Base-by-base conservation (phyloP, 2,888 invertebrate genomes). In the Coecobrya sp. region DNA sequence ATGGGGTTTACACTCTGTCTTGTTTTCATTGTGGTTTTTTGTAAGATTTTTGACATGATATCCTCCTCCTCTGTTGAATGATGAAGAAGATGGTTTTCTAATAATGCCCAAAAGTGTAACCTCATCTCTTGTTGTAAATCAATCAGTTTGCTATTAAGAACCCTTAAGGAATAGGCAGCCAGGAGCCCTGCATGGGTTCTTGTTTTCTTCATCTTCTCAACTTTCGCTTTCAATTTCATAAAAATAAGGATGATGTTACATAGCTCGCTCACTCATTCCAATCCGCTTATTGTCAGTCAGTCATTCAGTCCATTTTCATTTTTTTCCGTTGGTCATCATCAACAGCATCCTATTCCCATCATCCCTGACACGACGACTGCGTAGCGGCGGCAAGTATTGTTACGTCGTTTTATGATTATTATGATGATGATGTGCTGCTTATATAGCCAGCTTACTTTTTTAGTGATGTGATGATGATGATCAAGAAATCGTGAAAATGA, bases 141-240 rank as follows among this genome's bases (percentile, higher is more conserved):
- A 62, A 62, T 19, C 62, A 27, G 25, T 11, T 2, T 0, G 8
- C 2, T 27, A 62, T 8, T 25, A 27, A n/a, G 25, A 7, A 27
- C 25, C 62, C 62, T 62, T 62, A 62, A 62, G 62, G 62, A 62
- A 25, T 59, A 19, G 16, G n/a, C 49, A 62, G 16, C 59, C 4
- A 8, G 13, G 25, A 27, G 19, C 70, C 10, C 49, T 30, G 79
- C 79, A 79, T 79, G 79, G 5, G 79, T 8, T 52, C 55, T 13
- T 79, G 79, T 0, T 52, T 8, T 52, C 55, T 13, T 49, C 49
- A 42, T 30, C n/a, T 36, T 42, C 22, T 73, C 52, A 52, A 79
- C 79, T 79, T 79, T 79, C 79, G 79, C 52, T 79, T 79, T 79
- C 79, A 79, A 52, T 52, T 79, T 79, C 79, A 79, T 79, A 49